phyloP scores from a whole-genome alignment of 2,888 invertebrate species.

The Nebria salina region DNA sequence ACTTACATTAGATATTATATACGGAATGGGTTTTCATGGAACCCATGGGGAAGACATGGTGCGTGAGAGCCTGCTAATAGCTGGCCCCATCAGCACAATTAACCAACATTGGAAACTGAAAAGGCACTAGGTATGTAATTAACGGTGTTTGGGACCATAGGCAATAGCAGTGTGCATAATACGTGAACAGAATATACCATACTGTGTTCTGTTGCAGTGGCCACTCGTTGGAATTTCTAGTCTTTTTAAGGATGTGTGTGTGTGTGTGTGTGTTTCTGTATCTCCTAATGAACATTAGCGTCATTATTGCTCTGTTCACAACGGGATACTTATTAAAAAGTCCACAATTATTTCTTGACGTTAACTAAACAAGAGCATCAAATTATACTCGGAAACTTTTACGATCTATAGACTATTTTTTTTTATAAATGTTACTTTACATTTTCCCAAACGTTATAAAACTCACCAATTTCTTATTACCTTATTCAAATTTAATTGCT shows the following conservation, averaged over 20 bases:
- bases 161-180: not conserved
- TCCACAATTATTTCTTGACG: not conserved
- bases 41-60: not conserved
- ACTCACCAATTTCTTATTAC: too few species aligned
- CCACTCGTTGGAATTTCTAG: not conserved
- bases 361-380: not conserved
- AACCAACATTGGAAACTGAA: slow-evolving; percentile 1
- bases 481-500: too few species aligned
- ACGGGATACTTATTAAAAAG: slow-evolving; percentile 1
- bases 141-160: not conserved
- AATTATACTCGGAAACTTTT: not conserved
- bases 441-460: too few species aligned
- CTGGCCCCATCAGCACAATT: not conserved
- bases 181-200: not conserved
- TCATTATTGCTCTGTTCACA: not conserved
- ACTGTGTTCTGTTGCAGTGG: not conserved
- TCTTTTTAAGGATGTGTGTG: not conserved
- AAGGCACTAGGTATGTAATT: slow-evolving; percentile 1
- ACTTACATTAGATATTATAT: not conserved
- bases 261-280: not conserved
- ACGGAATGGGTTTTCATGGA: not conserved
- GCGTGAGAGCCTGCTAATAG: not conserved
- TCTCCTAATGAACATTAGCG: not conserved
- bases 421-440: too few species aligned
- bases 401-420: too few species aligned